phyloP scores from a whole-genome alignment of 2,888 invertebrate genomes.

The Chymomyza amoena region DNA sequence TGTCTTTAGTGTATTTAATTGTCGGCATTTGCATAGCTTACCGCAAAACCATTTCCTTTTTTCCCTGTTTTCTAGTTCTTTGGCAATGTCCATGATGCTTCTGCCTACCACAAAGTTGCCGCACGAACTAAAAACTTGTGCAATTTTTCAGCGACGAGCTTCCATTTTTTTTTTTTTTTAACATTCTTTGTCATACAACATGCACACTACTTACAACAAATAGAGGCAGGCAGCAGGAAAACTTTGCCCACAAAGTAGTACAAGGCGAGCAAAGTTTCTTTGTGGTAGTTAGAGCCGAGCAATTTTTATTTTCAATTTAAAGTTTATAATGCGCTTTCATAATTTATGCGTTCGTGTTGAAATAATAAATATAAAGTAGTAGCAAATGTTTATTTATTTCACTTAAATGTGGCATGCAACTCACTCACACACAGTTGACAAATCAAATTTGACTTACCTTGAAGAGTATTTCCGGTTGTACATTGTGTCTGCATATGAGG shows the following conservation, averaged over 20 bases:
- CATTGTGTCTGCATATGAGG: conserved; percentile 87
- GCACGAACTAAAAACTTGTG: conserved; percentile 31
- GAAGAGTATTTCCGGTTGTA: conserved; percentile 86
- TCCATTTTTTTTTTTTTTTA: conserved; percentile 18
- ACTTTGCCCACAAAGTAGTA: conserved; percentile 40
- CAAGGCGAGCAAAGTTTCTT: conserved; percentile 47
- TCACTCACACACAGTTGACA: neutral
- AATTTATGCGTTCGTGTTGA: conserved; percentile 22
- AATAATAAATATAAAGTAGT: neutral
- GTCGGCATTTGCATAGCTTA: neutral
- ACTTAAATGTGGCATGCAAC: neutral
- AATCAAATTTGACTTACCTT: conserved; percentile 82
- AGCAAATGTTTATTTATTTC: neutral
- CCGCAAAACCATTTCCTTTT: neutral
- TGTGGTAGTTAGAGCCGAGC: conserved; percentile 14
- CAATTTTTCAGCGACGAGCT: conserved; percentile 16
- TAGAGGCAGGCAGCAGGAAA: conserved; percentile 10
- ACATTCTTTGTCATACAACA: conserved; percentile 26
- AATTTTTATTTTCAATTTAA: conserved; percentile 48
- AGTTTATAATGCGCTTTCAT: conserved; percentile 40
- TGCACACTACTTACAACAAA: neutral
- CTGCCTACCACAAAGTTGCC: conserved; percentile 44
- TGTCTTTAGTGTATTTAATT: neutral
- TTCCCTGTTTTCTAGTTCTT: neutral
- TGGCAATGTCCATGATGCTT: conserved; percentile 21